Evolutionary conservation across 2,797 vertebrate species (phyloP), one percentile per base, ranked within the genome.

Genomic region (Fundulus diaphanus): DNA sequence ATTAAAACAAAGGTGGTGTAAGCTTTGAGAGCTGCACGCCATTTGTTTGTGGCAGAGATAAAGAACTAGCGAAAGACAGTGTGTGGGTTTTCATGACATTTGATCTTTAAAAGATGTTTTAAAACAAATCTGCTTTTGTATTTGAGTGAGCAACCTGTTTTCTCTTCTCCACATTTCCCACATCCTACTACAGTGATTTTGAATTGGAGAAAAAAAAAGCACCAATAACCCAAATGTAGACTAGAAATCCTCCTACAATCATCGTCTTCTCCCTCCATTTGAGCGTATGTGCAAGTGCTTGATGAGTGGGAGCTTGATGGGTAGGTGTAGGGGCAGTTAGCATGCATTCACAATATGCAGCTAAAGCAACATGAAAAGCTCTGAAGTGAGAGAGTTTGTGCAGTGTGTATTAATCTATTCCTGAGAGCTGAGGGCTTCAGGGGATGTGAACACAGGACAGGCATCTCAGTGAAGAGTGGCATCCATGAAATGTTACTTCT

Each of bases 401-500:
- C 67, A 56, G 20, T 48, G 56, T 74, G 70, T 78, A 82, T 81
- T 85, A 89, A 88, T 92, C 86, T 88, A 69, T 85, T 85, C 73
- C 71, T 66, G 40, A 11, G 76, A 65, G 79, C 72, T 67, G 71
- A 74, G 83, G 78, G 87, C 87, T 86, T 85, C 76, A 72, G 82
- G 78, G 85, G 74, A 85, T 81, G 67, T 73, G 85, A 79, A 82
- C 80, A 80, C 35, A 75, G 48, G 74, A 89, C 76, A 84, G 81
- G 85, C 72, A 16, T 74, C 48, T 72, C 74, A 13, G 74, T 70
- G 73, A 85, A 87, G 77, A 82, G 89, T 52, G 24, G 59, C 83
- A 84, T 82, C 85, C 85, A 81, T 92, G 87, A 92, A 91, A 93
- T 91, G 86, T 83, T 85, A 66, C 88, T 83, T 87, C 79, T 92